A percentile compares a stretch with the other conserved stretches of the same genome.
Evolutionary conservation across 2,113 vertebrate species (phyloP).

Genomic region (Excalfactoria chinensis): DNA sequence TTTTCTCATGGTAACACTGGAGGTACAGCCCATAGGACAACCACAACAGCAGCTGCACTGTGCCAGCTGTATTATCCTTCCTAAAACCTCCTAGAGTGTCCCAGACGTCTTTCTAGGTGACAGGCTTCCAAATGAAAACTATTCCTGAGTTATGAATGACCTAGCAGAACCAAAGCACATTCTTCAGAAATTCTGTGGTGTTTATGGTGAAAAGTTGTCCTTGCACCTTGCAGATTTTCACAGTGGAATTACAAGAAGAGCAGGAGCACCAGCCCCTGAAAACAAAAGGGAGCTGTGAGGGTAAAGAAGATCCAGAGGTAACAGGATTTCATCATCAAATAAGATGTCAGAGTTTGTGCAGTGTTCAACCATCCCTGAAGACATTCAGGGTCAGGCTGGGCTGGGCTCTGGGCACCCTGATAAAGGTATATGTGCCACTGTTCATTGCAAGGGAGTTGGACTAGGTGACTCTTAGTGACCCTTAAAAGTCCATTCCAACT

Average conservation of each 20-base stretch:
- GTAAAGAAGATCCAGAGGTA: not conserved
- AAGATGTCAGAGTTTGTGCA: not conserved
- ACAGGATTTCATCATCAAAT: not conserved
- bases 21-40: not conserved
- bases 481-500: no score
- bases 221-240: not conserved
- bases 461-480: no score
- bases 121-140: not conserved
- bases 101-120: not conserved
- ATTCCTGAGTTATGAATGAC: not conserved
- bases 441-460: no score
- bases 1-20: not conserved
- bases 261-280: not conserved
- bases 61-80: not conserved
- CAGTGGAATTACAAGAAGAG: not conserved
- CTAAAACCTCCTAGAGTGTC: not conserved
- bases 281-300: not conserved
- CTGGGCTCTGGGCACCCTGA: no score
- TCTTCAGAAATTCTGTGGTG: not conserved
- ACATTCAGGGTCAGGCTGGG: no score
- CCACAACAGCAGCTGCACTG: fast-evolving
- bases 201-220: not conserved
- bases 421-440: no score
- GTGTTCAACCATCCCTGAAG: not conserved
- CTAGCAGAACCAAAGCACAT: not conserved